Evolutionary conservation across 2,113 vertebrate species (phyloP).

Genomic region (Vulpes lagopus): DNA sequence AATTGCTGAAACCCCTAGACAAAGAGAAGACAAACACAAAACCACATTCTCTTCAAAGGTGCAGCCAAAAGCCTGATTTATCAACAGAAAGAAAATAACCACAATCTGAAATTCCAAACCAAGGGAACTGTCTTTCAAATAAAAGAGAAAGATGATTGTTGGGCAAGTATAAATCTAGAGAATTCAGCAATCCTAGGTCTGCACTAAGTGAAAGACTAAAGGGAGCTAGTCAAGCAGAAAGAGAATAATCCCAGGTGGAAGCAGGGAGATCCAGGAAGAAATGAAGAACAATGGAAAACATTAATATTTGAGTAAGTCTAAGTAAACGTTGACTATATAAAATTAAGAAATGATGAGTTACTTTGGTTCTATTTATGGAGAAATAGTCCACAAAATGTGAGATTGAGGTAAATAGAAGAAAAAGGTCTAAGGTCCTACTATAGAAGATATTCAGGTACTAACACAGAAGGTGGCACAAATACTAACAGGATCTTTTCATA

Average conservation of each 20-base stretch:
- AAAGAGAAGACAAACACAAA: not conserved
- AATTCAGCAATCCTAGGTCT: not conserved
- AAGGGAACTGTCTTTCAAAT: slow-evolving; percentile 1
- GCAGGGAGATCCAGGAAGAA: not conserved
- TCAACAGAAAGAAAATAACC: not conserved
- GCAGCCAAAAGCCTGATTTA: not conserved
- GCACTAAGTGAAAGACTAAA: not conserved
- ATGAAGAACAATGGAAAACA: not conserved
- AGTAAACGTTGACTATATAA: not conserved
- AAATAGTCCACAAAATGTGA: slow-evolving; percentile 4
- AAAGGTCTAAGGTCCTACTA: not conserved
- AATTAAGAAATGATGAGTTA: slow-evolving; percentile 9
- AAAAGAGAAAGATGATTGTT: not conserved
- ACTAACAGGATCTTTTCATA: slow-evolving; percentile 27
- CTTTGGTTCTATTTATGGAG: not conserved
- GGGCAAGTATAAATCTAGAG: not conserved
- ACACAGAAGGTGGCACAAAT: not conserved
- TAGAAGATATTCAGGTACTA: not conserved
- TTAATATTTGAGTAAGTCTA: not conserved
- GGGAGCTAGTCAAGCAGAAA: not conserved
- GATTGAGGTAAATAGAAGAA: not conserved
- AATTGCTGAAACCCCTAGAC: not conserved
- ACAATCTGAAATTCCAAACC: not conserved
- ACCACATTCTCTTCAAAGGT: not conserved
- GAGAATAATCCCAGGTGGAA: not conserved